Conservation (phyloP, 2,888 invertebrate genomes). For the Chorisops tibialis region DNA sequence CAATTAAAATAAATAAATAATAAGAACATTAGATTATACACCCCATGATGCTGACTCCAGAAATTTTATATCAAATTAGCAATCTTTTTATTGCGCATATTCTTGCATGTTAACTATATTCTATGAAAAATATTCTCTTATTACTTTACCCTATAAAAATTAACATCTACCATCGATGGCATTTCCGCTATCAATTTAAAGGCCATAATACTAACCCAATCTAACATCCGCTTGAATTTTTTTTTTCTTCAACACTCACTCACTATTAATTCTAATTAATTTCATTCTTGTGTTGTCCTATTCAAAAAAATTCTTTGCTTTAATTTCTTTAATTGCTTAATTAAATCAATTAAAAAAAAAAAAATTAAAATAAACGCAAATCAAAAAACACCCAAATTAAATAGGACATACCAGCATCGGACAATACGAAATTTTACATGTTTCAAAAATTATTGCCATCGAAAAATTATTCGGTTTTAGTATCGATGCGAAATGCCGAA, state of each 20-base stretch:
- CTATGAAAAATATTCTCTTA: too few species aligned
- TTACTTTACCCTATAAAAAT: too few species aligned
- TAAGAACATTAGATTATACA: too few species aligned
- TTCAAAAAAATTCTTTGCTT: neutral
- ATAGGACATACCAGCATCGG: conserved; percentile 72
- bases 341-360: conserved; percentile 1
- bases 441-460: conserved; percentile 70
- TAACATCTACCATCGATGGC: conserved; percentile 3
- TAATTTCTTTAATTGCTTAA: conserved; percentile 13
- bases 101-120: too few species aligned
- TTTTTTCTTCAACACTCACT: too few species aligned
- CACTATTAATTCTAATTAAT: neutral
- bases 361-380: conserved; percentile 1
- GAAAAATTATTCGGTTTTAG: conserved; percentile 71
- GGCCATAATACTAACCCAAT: conserved; percentile 1
- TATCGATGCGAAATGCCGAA: conserved; percentile 74
- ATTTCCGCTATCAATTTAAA: conserved; percentile 7
- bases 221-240: conserved; percentile 7
- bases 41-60: too few species aligned
- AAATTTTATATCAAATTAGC: too few species aligned
- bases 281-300: conserved; percentile 3
- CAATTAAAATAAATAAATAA: too few species aligned
- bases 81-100: too few species aligned
- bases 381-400: neutral
- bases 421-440: conserved; percentile 70